phyloP scores from a whole-genome alignment of 2,888 invertebrate species.

The Carterocephalus palaemon region DNA sequence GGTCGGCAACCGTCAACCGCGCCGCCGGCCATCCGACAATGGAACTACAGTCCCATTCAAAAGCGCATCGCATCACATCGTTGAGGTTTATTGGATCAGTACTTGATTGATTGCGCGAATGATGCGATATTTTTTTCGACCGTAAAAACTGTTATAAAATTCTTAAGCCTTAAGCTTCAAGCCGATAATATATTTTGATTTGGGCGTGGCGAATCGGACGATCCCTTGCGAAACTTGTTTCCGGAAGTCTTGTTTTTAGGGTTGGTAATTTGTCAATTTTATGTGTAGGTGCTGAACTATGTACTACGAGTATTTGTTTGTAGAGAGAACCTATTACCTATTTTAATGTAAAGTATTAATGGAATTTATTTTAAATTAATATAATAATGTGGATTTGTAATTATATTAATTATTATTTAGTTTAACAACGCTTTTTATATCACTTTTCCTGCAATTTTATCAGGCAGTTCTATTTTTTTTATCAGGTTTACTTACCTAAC shows the following conservation, averaged over 20 bases:
- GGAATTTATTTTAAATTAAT: no score
- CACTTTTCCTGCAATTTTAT: no score
- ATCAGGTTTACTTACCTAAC: no score
- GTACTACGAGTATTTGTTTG: no score
- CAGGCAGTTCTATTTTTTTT: no score
- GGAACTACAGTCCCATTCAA: constrained; percentile 72
- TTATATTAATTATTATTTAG: no score
- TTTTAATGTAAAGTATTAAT: no score
- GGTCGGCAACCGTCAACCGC: constrained; percentile 47
- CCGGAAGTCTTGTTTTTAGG: constrained; percentile 27
- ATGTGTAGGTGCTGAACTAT: no score
- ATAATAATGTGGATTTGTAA: no score
- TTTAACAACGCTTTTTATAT: no score
- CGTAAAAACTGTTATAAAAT: constrained; percentile 11
- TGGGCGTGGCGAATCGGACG: constrained; percentile 71
- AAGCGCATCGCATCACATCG: constrained; percentile 79
- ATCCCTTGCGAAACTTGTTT: constrained; percentile 28
- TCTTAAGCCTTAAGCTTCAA: constrained; percentile 46
- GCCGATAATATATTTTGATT: constrained; percentile 75
- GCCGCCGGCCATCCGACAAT: constrained; percentile 72
- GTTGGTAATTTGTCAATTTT: neutral
- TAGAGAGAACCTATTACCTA: no score
- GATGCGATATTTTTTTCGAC: constrained; percentile 47
- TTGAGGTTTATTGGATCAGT: constrained; percentile 80
- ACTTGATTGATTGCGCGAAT: constrained; percentile 79